These are phyloP conservation scores for Acronicta alni DNA, from an alignment of 2,888 invertebrate species.

Conservation along the genomic window DNA sequence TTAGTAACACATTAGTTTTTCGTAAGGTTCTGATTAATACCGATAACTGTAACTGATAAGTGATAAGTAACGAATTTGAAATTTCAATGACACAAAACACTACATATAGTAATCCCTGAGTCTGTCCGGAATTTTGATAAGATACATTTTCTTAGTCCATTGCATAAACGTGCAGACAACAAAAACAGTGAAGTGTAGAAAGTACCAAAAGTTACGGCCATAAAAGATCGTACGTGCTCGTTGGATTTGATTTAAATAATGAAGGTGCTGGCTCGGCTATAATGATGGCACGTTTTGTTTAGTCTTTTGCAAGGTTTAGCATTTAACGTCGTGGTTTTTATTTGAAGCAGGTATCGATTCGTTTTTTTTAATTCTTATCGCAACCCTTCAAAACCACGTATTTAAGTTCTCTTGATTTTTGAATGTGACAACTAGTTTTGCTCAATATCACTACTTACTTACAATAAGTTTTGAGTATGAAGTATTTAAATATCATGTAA, in stretches of 20 bases:
- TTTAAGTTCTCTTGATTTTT: background rate
- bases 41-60: no score
- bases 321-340: conserved; percentile 20
- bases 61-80: background rate
- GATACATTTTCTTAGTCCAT: conserved; percentile 43
- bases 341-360: conserved; percentile 9
- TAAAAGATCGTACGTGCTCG: conserved; percentile 70
- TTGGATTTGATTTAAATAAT: conserved; percentile 55
- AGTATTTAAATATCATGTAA: background rate
- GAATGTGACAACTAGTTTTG: no score
- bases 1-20: background rate
- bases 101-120: conserved; percentile 20
- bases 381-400: conserved; percentile 2
- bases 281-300: conserved; percentile 56
- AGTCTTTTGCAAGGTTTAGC: conserved; percentile 34
- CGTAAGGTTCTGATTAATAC: no score
- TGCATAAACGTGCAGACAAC: conserved; percentile 65
- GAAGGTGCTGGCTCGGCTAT: conserved; percentile 36
- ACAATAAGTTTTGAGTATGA: conserved; percentile 7
- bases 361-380: conserved; percentile 7
- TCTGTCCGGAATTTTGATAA: conserved; percentile 33
- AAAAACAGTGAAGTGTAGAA: conserved; percentile 67
- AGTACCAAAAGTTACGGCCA: conserved; percentile 68
- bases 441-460: no score
- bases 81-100: conserved; percentile 17